Evolutionary conservation across 53 echinoderm and acorn worm species (phyloP).

Genomic region (Zoroaster sp.): DNA sequence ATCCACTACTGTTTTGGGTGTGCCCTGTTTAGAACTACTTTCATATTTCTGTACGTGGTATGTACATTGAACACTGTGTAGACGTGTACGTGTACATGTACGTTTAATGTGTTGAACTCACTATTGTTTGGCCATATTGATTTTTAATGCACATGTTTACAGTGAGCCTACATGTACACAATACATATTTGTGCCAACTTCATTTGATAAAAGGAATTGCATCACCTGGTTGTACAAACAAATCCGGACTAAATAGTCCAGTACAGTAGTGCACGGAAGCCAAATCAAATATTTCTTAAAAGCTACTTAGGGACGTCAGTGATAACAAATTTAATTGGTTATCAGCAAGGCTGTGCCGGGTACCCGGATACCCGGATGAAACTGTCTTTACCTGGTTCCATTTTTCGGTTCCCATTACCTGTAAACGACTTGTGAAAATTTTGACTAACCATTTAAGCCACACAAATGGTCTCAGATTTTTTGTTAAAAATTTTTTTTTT

Average conservation of each 20-base stretch:
- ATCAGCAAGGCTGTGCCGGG: too few species aligned
- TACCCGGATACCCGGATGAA: too few species aligned
- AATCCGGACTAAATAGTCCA: background rate
- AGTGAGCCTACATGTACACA: background rate
- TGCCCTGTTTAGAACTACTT: background rate
- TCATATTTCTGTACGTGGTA: background rate
- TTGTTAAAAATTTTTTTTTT: too few species aligned
- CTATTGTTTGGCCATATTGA: background rate
- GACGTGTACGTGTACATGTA: background rate
- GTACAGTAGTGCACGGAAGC: slow-evolving; percentile 25
- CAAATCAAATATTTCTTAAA: background rate
- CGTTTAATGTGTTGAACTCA: background rate
- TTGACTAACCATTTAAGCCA: too few species aligned
- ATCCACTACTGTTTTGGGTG: background rate
- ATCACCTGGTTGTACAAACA: background rate
- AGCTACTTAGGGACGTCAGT: background rate
- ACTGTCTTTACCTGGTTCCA: too few species aligned
- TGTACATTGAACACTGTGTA: background rate
- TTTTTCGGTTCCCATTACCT: too few species aligned
- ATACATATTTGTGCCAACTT: background rate
- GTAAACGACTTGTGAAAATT: too few species aligned
- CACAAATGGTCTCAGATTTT: too few species aligned
- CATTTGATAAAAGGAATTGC: background rate
- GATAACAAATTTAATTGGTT: background rate
- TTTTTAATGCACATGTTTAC: background rate